Conservation (phyloP, 2,113 vertebrate species). For the Ammodytes dubius region DNA sequence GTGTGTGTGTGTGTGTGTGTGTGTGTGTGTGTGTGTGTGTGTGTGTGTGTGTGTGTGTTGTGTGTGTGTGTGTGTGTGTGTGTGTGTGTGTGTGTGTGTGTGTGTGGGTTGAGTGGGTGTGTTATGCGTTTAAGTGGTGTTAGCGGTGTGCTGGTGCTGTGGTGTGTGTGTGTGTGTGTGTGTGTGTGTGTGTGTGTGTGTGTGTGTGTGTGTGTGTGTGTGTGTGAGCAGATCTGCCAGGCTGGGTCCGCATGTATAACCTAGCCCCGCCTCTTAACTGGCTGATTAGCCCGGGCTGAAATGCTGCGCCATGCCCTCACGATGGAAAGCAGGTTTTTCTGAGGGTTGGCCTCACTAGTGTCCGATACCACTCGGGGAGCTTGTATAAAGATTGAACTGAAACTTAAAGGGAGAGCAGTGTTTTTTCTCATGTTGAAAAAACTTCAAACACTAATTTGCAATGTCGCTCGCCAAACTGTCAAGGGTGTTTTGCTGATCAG, state of each 20-base stretch:
- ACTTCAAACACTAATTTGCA: conserved; percentile 75
- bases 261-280: conserved; percentile 37
- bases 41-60: conserved; percentile 14
- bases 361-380: conserved; percentile 56
- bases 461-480: conserved; percentile 70
- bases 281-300: conserved; percentile 67
- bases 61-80: not conserved
- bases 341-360: conserved; percentile 44
- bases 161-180: conserved; percentile 1
- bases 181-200: too few relatives aligned
- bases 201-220: not conserved
- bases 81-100: conserved; percentile 2
- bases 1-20: not conserved
- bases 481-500: conserved; percentile 70
- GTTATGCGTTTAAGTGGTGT: too few relatives aligned
- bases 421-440: conserved; percentile 69
- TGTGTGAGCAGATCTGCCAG: conserved; percentile 34
- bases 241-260: conserved; percentile 27
- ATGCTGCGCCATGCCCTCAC: conserved; percentile 68
- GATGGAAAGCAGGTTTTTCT: conserved; percentile 67
- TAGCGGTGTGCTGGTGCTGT: conserved; percentile 37
- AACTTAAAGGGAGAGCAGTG: conserved; percentile 47
- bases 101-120: too few relatives aligned
- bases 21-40: not conserved
- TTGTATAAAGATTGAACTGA: conserved; percentile 56